These are phyloP conservation scores for Drepanosiphum platanoidis DNA, from an alignment of 2,888 invertebrate species.

Conservation along the genomic window DNA sequence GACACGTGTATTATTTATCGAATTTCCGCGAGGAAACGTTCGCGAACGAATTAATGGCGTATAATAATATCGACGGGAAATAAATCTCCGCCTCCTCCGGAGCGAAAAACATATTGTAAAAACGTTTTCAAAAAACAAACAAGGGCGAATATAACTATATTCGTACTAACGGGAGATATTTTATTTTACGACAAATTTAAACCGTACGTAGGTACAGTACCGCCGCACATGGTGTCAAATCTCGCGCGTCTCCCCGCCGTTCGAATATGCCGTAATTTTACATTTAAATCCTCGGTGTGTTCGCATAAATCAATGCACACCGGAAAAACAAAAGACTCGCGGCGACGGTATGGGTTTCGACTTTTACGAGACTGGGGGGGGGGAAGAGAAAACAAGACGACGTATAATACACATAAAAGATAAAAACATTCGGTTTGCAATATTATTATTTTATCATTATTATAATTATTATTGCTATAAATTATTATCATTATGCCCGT, in stretches of 20 bases:
- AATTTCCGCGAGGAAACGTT: background rate
- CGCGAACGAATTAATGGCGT: slow-evolving; percentile 30
- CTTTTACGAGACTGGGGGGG: background rate
- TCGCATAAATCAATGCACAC: slow-evolving; percentile 42
- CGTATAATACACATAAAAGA: too few relatives aligned
- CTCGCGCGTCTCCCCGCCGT: background rate
- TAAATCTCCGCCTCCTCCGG: slow-evolving; percentile 52
- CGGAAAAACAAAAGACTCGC: slow-evolving; percentile 19
- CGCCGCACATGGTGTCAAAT: slow-evolving; percentile 28
- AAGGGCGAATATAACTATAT: too few relatives aligned
- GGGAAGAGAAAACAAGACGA: background rate
- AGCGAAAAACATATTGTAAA: slow-evolving; percentile 32
- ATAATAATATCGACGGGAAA: slow-evolving; percentile 41
- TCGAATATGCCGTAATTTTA: background rate
- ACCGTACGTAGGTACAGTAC: slow-evolving; percentile 16
- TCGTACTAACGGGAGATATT: slow-evolving; percentile 28
- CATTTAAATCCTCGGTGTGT: background rate
- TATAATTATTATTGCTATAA: slow-evolving; percentile 33
- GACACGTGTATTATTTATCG: slow-evolving; percentile 54
- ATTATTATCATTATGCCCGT: slow-evolving; percentile 38
- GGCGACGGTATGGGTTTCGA: background rate
- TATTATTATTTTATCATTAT: slow-evolving; percentile 37
- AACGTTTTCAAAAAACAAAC: slow-evolving; percentile 1
- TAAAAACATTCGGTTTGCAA: slow-evolving; percentile 40
- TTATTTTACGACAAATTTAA: slow-evolving; percentile 55